A percentile compares a stretch with the other conserved stretches of the same genome.
phyloP scores from a whole-genome alignment of 2,888 invertebrate genomes.

The Stictocephala bisonia region DNA sequence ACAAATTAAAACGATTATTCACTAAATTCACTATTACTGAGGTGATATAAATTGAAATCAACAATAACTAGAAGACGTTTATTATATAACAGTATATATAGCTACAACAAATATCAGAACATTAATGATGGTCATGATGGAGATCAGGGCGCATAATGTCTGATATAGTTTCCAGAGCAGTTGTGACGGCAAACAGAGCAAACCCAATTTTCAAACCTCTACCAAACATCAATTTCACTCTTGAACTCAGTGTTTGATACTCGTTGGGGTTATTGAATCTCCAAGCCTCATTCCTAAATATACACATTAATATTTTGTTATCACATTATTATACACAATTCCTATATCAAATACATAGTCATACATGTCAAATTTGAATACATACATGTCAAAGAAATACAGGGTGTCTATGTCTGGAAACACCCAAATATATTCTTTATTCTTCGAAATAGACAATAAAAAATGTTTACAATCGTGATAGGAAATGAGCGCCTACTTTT shows the following conservation, averaged over 20 bases:
- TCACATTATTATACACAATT: neutral
- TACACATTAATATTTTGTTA: constrained; percentile 2
- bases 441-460: too few relatives aligned
- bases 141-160: constrained; percentile 44
- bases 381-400: neutral
- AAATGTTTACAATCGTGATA: too few relatives aligned
- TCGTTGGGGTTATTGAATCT: constrained; percentile 73
- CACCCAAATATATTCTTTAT: too few relatives aligned
- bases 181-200: constrained; percentile 60
- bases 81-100: too few relatives aligned
- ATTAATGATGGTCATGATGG: constrained; percentile 55
- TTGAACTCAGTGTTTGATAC: constrained; percentile 68
- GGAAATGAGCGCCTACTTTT: neutral
- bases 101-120: too few relatives aligned
- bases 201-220: constrained; percentile 71
- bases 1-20: too few relatives aligned
- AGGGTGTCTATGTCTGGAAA: neutral
- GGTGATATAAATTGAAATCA: too few relatives aligned
- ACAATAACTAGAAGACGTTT: too few relatives aligned
- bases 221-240: constrained; percentile 61
- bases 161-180: constrained; percentile 57
- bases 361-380: too few relatives aligned
- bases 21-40: too few relatives aligned
- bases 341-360: too few relatives aligned
- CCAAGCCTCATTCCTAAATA: constrained; percentile 84